Base-by-base conservation (phyloP, 2,797 vertebrate species). In the Sebastiscus tertius region DNA sequence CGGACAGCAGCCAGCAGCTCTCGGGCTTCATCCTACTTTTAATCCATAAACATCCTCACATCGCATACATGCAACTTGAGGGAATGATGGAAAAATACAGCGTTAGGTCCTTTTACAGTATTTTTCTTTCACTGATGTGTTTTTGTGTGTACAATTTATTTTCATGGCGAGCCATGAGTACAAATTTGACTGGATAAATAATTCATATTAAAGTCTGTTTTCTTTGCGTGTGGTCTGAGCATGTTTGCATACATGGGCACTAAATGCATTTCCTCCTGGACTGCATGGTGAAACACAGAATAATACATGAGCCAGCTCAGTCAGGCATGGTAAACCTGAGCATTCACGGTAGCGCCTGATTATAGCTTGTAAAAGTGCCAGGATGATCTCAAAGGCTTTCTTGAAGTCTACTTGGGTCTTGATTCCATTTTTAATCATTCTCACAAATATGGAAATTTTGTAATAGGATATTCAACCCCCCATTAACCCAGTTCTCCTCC, bases 1-100 rank as follows among this genome's bases (percentile, higher is more conserved):
- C 24, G 56, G 81, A 85, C 85, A 85, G 87, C 80, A 54, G 78
- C 77, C 76, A 67, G 72, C 75, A 26, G 62, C 74, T 61, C 54
- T 8, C 29, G 2, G 33, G 14, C 67, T 49, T 58, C 64, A 6
- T 34, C 64, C 2, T 4, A n/a, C 71, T 61, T 46, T 46, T 29
- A 39, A 69, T 42, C 68, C 75, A 20, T 5, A 64, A 61, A 13
- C n/a, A n/a, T 76, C 52, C n/a, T 52, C 55, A 20, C 36, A 27
- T 52, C 8, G 46, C 18, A 18, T 49, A 49, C 46, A 5, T 54
- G 3, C 9, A 52, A 69, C 33, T 31, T 8, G 22, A 56, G 10
- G 39, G 18, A 56, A 24, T 9, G 9, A 62, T 22, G 31, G 5
- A 34, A n/a, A 61, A n/a, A 20, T 11, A 61, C 29, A 33, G 18